Percentiles rank a stretch among this genome's conserved stretches.
phyloP scores from a whole-genome alignment of 1,140 invertebrate species.

The Apis laboriosa region DNA sequence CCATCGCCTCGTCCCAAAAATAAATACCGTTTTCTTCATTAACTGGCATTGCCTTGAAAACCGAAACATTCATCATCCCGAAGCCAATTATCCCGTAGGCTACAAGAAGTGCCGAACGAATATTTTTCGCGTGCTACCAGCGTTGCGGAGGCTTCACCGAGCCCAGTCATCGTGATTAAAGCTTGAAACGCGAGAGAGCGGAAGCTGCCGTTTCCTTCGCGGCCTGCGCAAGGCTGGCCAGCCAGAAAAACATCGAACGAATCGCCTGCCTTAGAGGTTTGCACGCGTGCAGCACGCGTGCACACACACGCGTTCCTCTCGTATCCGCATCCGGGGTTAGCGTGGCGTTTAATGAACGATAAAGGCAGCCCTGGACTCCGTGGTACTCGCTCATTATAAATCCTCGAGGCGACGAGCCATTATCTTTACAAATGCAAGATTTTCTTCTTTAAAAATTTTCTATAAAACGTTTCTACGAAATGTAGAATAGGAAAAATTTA shows the following conservation, averaged over 20 bases:
- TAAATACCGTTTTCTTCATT: not conserved
- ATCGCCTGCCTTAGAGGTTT: not conserved
- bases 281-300: slow-evolving; percentile 35
- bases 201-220: slow-evolving; percentile 58
- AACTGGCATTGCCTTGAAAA: not conserved
- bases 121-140: slow-evolving; percentile 4
- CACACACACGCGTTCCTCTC: slow-evolving; percentile 38
- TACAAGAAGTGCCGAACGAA: not conserved
- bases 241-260: slow-evolving; percentile 6
- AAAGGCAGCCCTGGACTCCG: slow-evolving; percentile 42
- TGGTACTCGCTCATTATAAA: slow-evolving; percentile 50
- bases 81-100: not conserved
- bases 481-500: no score
- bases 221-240: slow-evolving; percentile 57
- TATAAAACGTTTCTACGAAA: not conserved
- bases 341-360: slow-evolving; percentile 63
- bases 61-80: not conserved
- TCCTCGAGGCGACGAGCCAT: slow-evolving; percentile 27
- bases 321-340: slow-evolving; percentile 60
- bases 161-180: slow-evolving; percentile 22
- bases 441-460: no score
- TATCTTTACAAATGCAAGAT: slow-evolving; percentile 13
- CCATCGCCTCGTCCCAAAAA: not conserved
- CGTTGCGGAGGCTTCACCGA: slow-evolving; percentile 3
- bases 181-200: slow-evolving; percentile 55